Evolutionary conservation across 2,888 invertebrate species (phyloP).

Genomic region (Sarcophaga caerulescens): DNA sequence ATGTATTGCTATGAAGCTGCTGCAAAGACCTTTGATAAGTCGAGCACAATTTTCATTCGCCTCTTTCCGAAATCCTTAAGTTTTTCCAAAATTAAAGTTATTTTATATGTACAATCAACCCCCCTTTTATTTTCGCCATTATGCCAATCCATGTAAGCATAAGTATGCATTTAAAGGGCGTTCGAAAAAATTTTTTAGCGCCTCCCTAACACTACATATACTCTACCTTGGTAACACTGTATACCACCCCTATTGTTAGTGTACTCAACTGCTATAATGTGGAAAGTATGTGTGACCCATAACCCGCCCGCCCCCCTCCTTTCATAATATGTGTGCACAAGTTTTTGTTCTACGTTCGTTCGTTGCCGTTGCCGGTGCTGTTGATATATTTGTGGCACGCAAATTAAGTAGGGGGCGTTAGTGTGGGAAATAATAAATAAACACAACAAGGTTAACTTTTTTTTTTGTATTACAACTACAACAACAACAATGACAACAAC

Average conservation of each 20-base stretch:
- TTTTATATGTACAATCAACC: too few relatives aligned
- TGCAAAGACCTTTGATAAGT: too few relatives aligned
- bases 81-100: too few relatives aligned
- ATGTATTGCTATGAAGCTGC: too few relatives aligned
- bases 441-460: conserved; percentile 62
- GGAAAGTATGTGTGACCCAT: background rate
- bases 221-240: too few relatives aligned
- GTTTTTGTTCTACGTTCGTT: background rate
- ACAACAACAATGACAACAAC: conserved; percentile 25
- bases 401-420: conserved; percentile 60
- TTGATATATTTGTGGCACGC: conserved; percentile 43
- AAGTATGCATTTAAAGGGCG: conserved; percentile 19
- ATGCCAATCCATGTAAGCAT: background rate
- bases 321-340: background rate
- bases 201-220: conserved; percentile 35
- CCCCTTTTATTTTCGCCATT: too few relatives aligned
- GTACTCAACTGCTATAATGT: background rate
- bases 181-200: conserved; percentile 31
- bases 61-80: too few relatives aligned
- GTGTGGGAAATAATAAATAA: conserved; percentile 64
- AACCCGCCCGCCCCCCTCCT: background rate
- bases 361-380: too few relatives aligned
- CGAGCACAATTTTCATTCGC: too few relatives aligned
- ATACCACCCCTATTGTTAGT: conserved; percentile 18
- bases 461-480: background rate